A percentile compares a stretch with the other conserved stretches of the same genome.
Evolutionary conservation across 2,797 vertebrate species (phyloP).

Genomic region (Falco peregrinus): DNA sequence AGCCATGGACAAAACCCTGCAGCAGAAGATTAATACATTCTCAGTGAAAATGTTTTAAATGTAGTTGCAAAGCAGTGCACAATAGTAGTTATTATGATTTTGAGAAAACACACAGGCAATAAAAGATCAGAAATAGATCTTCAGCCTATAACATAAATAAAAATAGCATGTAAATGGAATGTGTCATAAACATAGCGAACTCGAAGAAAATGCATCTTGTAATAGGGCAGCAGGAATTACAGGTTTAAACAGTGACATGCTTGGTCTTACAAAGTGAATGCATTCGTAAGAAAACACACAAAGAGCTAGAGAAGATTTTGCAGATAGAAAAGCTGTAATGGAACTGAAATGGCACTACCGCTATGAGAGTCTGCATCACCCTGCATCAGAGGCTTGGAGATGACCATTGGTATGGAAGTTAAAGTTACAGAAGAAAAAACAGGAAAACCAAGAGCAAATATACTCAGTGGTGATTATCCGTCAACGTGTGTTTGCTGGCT

Average conservation of each 20-base stretch:
- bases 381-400: fast-evolving
- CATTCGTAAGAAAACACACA: neutral
- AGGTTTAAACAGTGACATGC: neutral
- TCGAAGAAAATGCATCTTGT: neutral
- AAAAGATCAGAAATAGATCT: neutral
- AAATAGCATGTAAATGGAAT: neutral
- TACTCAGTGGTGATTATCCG: neutral
- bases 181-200: neutral
- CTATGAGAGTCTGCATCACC: neutral
- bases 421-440: neutral
- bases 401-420: neutral
- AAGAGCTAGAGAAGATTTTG: neutral
- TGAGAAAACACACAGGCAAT: neutral
- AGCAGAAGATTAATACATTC: neutral
- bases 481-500: neutral
- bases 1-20: neutral
- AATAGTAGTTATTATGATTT: neutral
- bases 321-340: neutral
- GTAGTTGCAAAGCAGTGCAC: neutral
- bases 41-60: neutral
- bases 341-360: neutral
- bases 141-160: neutral
- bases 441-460: neutral
- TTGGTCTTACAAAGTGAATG: neutral
- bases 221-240: neutral